Conservation (phyloP, 1,140 invertebrate species). For the Dinoponera quadriceps region DNA sequence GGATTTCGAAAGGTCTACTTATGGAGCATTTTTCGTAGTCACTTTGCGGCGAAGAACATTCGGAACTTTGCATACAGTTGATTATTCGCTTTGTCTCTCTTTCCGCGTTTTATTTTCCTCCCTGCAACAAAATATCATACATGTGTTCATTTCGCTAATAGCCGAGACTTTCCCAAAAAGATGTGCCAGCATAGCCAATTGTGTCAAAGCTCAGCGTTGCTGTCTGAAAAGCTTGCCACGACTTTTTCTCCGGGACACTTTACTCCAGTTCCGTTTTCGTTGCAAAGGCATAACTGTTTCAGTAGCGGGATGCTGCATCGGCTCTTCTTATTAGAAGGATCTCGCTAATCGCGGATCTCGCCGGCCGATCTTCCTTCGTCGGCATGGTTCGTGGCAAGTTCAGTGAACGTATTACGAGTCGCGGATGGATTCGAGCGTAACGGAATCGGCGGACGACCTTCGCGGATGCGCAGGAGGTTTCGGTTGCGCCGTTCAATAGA, state of each 20-base stretch:
- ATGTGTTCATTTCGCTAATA: no score
- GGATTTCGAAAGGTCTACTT: conserved; percentile 61
- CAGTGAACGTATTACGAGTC: conserved; percentile 52
- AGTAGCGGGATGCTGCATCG: conserved; percentile 79
- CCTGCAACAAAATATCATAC: background rate
- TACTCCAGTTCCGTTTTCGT: no score
- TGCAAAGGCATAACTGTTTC: conserved; percentile 79
- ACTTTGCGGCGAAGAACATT: conserved; percentile 44
- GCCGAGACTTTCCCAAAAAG: no score
- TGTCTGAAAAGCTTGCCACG: no score
- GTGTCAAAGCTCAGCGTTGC: no score
- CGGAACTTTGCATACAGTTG: background rate
- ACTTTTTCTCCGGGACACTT: no score
- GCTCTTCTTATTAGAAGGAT: conserved; percentile 80
- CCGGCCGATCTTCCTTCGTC: conserved; percentile 4
- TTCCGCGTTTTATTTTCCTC: conserved; percentile 1
- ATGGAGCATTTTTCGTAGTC: conserved; percentile 41
- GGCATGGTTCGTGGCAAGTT: conserved; percentile 59
- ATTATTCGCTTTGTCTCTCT: no score
- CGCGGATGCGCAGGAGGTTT: conserved; percentile 27
- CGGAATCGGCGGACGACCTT: conserved; percentile 65
- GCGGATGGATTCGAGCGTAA: conserved; percentile 61
- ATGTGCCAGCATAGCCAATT: no score
- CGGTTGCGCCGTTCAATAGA: background rate
- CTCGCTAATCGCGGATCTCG: conserved; percentile 74